A percentile compares a stretch with the other conserved stretches of the same genome.
Evolutionary conservation across 2,113 vertebrate genomes (phyloP).

Genomic region (Rhadina sibilatrix): DNA sequence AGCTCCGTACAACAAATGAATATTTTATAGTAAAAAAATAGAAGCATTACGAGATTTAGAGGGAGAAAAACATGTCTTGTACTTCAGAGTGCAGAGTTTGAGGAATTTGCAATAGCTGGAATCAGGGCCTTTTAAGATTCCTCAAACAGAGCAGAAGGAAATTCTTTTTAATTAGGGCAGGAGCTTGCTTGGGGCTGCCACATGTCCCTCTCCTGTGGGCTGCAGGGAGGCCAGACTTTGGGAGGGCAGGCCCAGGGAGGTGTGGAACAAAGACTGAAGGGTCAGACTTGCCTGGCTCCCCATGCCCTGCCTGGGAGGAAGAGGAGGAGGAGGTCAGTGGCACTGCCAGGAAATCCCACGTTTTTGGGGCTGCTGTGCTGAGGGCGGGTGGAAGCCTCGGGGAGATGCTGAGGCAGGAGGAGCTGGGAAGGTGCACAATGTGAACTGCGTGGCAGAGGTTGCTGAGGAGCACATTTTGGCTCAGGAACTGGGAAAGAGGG

Average conservation of each 20-base stretch:
- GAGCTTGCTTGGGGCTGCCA: neutral
- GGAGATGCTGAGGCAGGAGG: neutral
- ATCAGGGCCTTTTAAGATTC: neutral
- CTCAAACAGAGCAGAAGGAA: neutral
- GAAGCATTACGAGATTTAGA: neutral
- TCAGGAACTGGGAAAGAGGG: neutral
- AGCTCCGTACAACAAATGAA: neutral
- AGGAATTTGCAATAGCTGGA: neutral
- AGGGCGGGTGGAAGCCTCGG: accelerated
- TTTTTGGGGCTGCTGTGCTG: accelerated
- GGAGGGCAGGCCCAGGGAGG: neutral
- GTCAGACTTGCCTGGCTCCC: neutral
- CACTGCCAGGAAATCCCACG: neutral
- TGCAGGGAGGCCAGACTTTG: neutral
- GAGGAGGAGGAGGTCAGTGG: neutral
- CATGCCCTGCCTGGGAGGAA: neutral
- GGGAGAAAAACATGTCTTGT: accelerated
- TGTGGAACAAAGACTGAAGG: accelerated
- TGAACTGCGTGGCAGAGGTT: neutral
- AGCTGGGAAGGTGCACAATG: neutral
- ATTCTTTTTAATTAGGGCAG: neutral
- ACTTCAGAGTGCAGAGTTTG: neutral
- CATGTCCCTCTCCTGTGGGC: neutral
- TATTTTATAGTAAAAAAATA: constrained; percentile 5
- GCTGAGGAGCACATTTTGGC: neutral